These are phyloP conservation scores for Leucophenga maculata DNA, from an alignment of 2,888 invertebrate genomes.

Conservation along the genomic window DNA sequence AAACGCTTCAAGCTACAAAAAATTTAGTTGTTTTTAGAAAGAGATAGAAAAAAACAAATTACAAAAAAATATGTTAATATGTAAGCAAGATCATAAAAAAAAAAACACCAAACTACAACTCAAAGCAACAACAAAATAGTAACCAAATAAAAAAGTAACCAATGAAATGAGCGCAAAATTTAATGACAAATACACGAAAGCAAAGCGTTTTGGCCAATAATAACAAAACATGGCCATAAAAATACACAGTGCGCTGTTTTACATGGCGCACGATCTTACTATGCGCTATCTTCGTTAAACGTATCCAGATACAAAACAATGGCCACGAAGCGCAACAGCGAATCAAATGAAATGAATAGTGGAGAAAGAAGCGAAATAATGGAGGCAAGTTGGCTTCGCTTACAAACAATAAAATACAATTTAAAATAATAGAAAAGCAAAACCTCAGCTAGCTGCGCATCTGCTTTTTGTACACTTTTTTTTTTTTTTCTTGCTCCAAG, in stretches of 20 bases:
- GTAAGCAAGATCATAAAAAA: constrained; percentile 40
- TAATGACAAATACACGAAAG: constrained; percentile 59
- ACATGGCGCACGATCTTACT: too few species aligned
- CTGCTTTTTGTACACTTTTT: constrained; percentile 16
- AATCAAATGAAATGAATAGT: too few species aligned
- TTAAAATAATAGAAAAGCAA: too few species aligned
- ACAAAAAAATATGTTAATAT: constrained; percentile 32
- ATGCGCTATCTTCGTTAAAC: not conserved
- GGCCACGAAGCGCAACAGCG: not conserved
- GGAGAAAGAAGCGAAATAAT: too few species aligned
- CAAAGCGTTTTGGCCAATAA: constrained; percentile 59
- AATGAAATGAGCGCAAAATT: constrained; percentile 65
- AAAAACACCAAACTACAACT: constrained; percentile 46
- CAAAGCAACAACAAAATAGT: constrained; percentile 29
- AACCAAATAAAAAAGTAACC: constrained; percentile 57
- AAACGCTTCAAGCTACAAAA: not conserved
- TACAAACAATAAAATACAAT: too few species aligned
- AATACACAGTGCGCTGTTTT: not conserved
- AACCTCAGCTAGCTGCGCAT: too few species aligned
- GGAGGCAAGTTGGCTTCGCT: too few species aligned
- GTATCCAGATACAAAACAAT: not conserved
- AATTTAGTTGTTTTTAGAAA: not conserved
- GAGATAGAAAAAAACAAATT: not conserved
- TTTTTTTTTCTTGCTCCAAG: not conserved
- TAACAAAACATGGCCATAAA: constrained; percentile 20